Evolutionary conservation across 2,113 vertebrate genomes (phyloP).

Genomic region (Dipodomys stephensi): DNA sequence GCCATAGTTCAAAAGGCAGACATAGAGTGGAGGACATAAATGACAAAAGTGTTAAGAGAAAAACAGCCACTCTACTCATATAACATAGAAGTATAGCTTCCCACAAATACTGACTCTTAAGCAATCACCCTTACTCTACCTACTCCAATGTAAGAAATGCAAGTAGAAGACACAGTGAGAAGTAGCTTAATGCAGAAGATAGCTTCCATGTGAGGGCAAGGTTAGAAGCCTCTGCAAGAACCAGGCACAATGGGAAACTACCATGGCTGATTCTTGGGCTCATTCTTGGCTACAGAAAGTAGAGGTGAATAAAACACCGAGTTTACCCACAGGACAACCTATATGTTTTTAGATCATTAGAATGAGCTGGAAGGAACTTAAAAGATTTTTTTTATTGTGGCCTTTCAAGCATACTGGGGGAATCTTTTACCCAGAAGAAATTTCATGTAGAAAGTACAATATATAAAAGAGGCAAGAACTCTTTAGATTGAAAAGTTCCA

Average conservation of each 20-base stretch:
- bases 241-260: background rate
- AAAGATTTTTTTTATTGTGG: constrained; percentile 7
- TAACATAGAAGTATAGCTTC: background rate
- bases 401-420: background rate
- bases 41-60: constrained; percentile 10
- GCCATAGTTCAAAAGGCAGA: background rate
- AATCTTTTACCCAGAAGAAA: constrained; percentile 24
- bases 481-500: constrained; percentile 30
- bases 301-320: background rate
- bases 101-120: background rate
- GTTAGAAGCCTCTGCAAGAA: constrained; percentile 29
- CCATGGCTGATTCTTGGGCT: background rate
- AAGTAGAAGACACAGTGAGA: background rate
- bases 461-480: constrained; percentile 24
- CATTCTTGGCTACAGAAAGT: background rate
- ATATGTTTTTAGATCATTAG: constrained; percentile 19
- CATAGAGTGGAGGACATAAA: background rate
- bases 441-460: constrained; percentile 27
- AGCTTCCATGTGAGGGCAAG: background rate
- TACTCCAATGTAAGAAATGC: background rate
- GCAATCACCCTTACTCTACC: background rate
- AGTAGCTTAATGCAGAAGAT: background rate
- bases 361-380: constrained; percentile 43
- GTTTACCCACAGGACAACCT: background rate
- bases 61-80: constrained; percentile 4